A percentile compares a stretch with the other conserved stretches of the same genome.
These are phyloP conservation scores for Baronia brevicornis DNA, from an alignment of 2,888 invertebrate species.

Conservation along the genomic window DNA sequence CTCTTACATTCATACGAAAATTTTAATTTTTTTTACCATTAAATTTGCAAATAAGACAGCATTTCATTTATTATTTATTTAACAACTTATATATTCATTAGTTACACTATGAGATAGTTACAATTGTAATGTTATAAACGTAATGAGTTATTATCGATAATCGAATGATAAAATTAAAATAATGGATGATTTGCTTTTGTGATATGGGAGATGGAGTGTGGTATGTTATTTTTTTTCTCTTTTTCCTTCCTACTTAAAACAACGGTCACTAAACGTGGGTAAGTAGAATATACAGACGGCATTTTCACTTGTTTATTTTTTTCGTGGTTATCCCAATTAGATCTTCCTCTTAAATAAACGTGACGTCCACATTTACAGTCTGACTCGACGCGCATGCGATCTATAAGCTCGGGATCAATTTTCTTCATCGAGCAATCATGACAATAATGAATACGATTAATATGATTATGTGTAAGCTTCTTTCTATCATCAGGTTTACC, in stretches of 20 bases:
- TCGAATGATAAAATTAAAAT: too few species aligned
- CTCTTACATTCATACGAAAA: constrained; percentile 1
- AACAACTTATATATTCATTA: too few species aligned
- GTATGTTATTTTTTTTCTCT: too few species aligned
- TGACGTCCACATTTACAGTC: constrained; percentile 24
- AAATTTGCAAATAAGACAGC: too few species aligned
- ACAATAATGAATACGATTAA: constrained; percentile 20
- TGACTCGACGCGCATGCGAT: constrained; percentile 11
- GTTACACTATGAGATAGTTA: too few species aligned
- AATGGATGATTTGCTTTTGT: too few species aligned
- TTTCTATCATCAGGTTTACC: constrained; percentile 6
- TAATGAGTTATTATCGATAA: too few species aligned
- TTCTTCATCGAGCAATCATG: constrained; percentile 21
- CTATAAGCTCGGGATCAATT: constrained; percentile 2
- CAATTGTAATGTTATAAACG: too few species aligned
- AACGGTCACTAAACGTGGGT: constrained; percentile 2
- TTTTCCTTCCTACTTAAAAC: not conserved
- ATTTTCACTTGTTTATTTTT: constrained; percentile 12
- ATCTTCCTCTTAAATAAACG: constrained; percentile 14
- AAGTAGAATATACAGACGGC: constrained; percentile 1
- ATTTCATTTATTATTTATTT: too few species aligned
- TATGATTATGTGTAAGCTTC: constrained; percentile 3
- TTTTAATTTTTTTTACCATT: not conserved
- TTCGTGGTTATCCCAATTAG: constrained; percentile 21
- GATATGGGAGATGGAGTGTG: too few species aligned